Evolutionary conservation across 2,888 invertebrate species (phyloP).

Genomic region (Plagodis dolabraria): DNA sequence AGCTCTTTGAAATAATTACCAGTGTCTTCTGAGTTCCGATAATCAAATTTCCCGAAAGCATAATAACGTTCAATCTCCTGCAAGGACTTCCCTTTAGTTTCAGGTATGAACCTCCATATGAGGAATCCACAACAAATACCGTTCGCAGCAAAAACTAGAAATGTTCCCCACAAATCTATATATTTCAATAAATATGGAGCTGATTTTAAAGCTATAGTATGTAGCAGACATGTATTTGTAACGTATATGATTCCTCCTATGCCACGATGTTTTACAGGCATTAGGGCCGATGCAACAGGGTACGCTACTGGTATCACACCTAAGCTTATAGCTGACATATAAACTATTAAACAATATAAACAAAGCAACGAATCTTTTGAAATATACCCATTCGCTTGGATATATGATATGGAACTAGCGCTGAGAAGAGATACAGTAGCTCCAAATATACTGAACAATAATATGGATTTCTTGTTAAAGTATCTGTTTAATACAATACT

Average conservation of each 20-base stretch:
- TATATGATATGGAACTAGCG: slow-evolving; percentile 18
- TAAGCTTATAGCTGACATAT: slow-evolving; percentile 18
- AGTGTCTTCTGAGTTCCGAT: too few relatives aligned
- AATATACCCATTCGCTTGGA: slow-evolving; percentile 21
- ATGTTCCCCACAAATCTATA: slow-evolving; percentile 31
- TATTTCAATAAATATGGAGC: slow-evolving; percentile 31
- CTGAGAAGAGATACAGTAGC: slow-evolving; percentile 9
- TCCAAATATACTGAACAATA: slow-evolving; percentile 15
- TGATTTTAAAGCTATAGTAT: slow-evolving; percentile 30
- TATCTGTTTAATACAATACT: slow-evolving; percentile 15
- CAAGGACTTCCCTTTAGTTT: slow-evolving; percentile 32
- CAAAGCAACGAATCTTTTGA: slow-evolving; percentile 19
- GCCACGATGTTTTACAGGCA: slow-evolving; percentile 38
- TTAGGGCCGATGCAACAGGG: slow-evolving; percentile 27
- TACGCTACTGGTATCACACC: slow-evolving; percentile 19
- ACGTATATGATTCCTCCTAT: slow-evolving; percentile 31
- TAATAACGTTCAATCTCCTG: slow-evolving; percentile 35
- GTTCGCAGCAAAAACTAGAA: slow-evolving; percentile 22
- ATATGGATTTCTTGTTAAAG: slow-evolving; percentile 18
- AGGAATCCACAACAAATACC: slow-evolving; percentile 16
- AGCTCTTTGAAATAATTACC: too few relatives aligned
- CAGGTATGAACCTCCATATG: slow-evolving; percentile 30
- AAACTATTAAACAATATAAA: slow-evolving; percentile 22
- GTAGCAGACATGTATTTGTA: slow-evolving; percentile 25
- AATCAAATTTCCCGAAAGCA: slow-evolving; percentile 25